Percentiles rank a stretch among this genome's conserved stretches.
phyloP scores from a whole-genome alignment of 2,797 vertebrate genomes.

The Poecilia gillii region DNA sequence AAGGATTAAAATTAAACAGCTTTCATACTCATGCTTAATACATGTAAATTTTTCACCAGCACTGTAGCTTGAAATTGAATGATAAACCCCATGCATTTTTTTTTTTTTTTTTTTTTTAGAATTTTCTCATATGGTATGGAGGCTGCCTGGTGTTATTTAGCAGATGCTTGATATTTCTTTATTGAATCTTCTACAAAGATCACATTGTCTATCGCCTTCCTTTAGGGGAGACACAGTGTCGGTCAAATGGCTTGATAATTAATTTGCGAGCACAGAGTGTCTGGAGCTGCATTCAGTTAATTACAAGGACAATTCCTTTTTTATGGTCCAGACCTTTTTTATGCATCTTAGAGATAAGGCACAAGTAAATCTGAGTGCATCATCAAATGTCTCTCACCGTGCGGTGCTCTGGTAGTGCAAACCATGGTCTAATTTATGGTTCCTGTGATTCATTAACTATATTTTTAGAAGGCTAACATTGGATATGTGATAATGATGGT shows the following conservation, averaged over 20 bases:
- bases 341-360: slow-evolving; percentile 60
- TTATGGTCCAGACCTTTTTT: slow-evolving; percentile 61
- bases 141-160: neutral
- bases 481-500: slow-evolving; percentile 44
- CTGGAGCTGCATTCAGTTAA: slow-evolving; percentile 62
- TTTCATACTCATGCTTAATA: neutral
- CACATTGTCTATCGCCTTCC: slow-evolving; percentile 46
- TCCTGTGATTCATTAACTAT: slow-evolving; percentile 16
- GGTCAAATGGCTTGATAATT: slow-evolving; percentile 79
- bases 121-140: too few relatives aligned
- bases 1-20: neutral
- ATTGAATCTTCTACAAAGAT: slow-evolving; percentile 40
- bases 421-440: slow-evolving; percentile 10
- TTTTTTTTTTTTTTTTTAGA: slow-evolving; percentile 1
- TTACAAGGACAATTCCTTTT: slow-evolving; percentile 73
- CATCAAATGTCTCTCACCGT: slow-evolving; percentile 25
- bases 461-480: slow-evolving; percentile 15
- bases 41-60: neutral
- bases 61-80: neutral
- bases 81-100: neutral
- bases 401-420: slow-evolving; percentile 3
- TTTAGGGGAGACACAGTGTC: slow-evolving; percentile 69
- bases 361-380: slow-evolving; percentile 41
- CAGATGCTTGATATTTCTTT: slow-evolving; percentile 20
- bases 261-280: slow-evolving; percentile 67